phyloP scores from a whole-genome alignment of 2,888 invertebrate species.

The Desoria tigrina region DNA sequence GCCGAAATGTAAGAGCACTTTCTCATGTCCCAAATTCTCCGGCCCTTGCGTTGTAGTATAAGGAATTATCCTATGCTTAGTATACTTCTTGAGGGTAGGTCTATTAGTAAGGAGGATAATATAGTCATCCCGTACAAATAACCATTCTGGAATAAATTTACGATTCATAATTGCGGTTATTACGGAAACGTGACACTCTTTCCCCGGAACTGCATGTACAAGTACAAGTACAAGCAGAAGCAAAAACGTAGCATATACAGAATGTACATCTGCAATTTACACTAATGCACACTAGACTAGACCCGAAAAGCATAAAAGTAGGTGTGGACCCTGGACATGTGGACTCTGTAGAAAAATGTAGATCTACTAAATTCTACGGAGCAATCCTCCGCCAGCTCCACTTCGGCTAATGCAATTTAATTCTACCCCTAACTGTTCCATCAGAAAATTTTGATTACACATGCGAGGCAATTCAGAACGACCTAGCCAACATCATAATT shows the following conservation, averaged over 20 bases:
- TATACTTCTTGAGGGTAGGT: too few species aligned
- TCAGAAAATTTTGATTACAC: conserved; percentile 5
- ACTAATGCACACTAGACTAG: conserved; percentile 2
- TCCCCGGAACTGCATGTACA: too few species aligned
- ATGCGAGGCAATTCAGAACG: conserved; percentile 6
- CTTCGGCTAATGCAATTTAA: not conserved
- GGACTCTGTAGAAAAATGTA: not conserved
- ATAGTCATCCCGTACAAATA: too few species aligned
- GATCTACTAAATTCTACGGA: not conserved
- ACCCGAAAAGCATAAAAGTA: conserved; percentile 15
- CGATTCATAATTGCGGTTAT: conserved; percentile 15
- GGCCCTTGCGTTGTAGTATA: too few species aligned
- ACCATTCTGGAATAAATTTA: conserved; percentile 9
- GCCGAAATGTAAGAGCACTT: too few species aligned
- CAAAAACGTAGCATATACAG: too few species aligned
- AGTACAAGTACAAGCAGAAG: too few species aligned
- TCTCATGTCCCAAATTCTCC: too few species aligned
- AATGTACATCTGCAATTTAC: too few species aligned
- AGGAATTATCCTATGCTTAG: too few species aligned
- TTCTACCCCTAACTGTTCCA: conserved; percentile 7
- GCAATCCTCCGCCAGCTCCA: not conserved
- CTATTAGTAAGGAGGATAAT: too few species aligned
- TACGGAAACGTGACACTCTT: conserved; percentile 20
- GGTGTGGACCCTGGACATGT: conserved; percentile 15
- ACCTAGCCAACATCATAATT: not conserved